These are phyloP conservation scores for Molanna angustata DNA, from an alignment of 2,888 invertebrate species.

Conservation along the genomic window DNA sequence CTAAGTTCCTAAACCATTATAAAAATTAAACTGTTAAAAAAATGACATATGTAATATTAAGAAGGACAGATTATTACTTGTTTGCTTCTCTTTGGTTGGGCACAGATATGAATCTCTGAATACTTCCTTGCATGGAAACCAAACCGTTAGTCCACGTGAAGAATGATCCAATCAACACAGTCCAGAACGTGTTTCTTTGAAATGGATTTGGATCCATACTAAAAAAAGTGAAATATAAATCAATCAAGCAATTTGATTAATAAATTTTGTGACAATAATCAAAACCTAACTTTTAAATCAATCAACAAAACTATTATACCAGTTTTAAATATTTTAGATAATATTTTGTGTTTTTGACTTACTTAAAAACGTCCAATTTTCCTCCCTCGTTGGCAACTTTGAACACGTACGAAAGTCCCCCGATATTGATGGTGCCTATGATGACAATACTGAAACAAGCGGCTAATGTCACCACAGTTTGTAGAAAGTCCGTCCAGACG, in stretches of 20 bases:
- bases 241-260: no score
- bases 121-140: constrained; percentile 44
- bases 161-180: constrained; percentile 42
- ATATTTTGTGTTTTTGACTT: no score
- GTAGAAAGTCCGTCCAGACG: constrained; percentile 57
- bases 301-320: no score
- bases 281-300: no score
- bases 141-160: constrained; percentile 40
- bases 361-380: constrained; percentile 49
- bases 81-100: constrained; percentile 41
- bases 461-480: constrained; percentile 48
- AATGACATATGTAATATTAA: constrained; percentile 17
- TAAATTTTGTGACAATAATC: no score
- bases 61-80: constrained; percentile 37
- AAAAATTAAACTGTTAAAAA: no score
- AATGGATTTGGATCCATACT: constrained; percentile 49
- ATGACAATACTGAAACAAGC: constrained; percentile 45
- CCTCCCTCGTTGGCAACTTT: constrained; percentile 41
- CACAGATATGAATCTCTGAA: constrained; percentile 50
- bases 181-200: constrained; percentile 46
- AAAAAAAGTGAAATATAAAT: constrained; percentile 30
- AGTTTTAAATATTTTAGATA: no score
- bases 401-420: constrained; percentile 46
- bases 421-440: constrained; percentile 45
- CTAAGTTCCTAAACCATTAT: no score